phyloP scores from a whole-genome alignment of 2,888 invertebrate species.

The Acanthosepion esculentum region DNA sequence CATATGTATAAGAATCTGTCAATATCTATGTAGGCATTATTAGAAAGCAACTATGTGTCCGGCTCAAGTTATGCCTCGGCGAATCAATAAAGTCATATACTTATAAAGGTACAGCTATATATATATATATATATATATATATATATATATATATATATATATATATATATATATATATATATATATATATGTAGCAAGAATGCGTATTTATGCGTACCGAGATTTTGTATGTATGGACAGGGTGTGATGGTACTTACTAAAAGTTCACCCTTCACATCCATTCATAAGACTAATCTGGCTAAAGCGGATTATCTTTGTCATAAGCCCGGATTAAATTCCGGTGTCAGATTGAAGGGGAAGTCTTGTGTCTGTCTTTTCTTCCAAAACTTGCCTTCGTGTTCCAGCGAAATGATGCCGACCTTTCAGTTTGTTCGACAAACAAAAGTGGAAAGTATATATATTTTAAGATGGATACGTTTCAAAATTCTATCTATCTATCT shows the following conservation, averaged over 20 bases:
- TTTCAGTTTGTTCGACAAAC: background rate
- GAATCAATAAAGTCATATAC: background rate
- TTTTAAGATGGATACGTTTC: background rate
- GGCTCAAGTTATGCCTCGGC: background rate
- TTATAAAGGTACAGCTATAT: background rate
- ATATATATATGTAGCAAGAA: background rate
- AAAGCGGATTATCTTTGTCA: slow-evolving; percentile 25
- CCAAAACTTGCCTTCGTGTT: background rate
- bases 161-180: slow-evolving; percentile 2
- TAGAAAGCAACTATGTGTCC: background rate
- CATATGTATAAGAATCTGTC: background rate
- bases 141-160: slow-evolving; percentile 24
- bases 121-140: slow-evolving; percentile 33
- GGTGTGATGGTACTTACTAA: slow-evolving; percentile 33
- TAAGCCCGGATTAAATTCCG: slow-evolving; percentile 33
- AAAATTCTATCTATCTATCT: background rate
- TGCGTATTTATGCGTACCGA: background rate
- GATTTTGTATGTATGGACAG: background rate
- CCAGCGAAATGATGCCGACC: background rate
- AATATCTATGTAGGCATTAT: background rate
- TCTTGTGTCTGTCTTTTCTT: background rate
- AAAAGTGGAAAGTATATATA: background rate
- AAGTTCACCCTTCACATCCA: slow-evolving; percentile 33
- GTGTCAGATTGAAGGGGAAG: slow-evolving; percentile 33
- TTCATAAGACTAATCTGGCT: slow-evolving; percentile 4